Evolutionary conservation across 2,888 invertebrate species (phyloP), one percentile per base, ranked within the genome.

Genomic region (Tillus elongatus): DNA sequence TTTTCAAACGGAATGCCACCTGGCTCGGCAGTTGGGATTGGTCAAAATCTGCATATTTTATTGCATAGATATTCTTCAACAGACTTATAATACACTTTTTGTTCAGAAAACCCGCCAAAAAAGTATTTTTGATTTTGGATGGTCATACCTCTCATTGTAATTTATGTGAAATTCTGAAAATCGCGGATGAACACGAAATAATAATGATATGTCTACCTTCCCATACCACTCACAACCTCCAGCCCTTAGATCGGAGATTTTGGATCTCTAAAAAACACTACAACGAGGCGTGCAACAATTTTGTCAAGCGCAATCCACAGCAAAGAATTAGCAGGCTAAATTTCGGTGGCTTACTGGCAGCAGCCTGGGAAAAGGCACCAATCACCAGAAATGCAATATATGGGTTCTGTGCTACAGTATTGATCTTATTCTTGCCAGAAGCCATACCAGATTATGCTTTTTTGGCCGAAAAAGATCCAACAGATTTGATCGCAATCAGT

Each of bases 171-270:
- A 44, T 45, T 26, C 37, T 50, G 13, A 45, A 52, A 36, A 48
- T 36, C 35, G 43, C 48, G 11, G 51, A 48, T 14, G 40, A 44
- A 35, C 47, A 56, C 37, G 45, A 52, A 13, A 49, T 57, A 10
- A 43, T 52, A 12, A 33, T 56, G 13, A 3, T 58, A 2, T 54
- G 51, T 29, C 36, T 59, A 10, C 54, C 57, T 9, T 43, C 43
- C 24, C 53, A 56, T 34, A 54, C 53, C 1, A 50, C 50, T 1
- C 52, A 55, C 29, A 47, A 45, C 31, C 40, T 57, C 3, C 54
- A 57, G 35, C 55, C 54, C 2, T 39, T 56, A n/a, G 49, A 55
- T 35, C 27, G 49, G n/a, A 9, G 39, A 49, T 43, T 55, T 57
- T 38, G 54, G 53, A 41, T 39, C 50, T 15, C 38, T 57, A 13